Evolutionary conservation across 2,888 invertebrate species (phyloP), one percentile per base, ranked within the genome.

Genomic region (Andrena trimmerana): DNA sequence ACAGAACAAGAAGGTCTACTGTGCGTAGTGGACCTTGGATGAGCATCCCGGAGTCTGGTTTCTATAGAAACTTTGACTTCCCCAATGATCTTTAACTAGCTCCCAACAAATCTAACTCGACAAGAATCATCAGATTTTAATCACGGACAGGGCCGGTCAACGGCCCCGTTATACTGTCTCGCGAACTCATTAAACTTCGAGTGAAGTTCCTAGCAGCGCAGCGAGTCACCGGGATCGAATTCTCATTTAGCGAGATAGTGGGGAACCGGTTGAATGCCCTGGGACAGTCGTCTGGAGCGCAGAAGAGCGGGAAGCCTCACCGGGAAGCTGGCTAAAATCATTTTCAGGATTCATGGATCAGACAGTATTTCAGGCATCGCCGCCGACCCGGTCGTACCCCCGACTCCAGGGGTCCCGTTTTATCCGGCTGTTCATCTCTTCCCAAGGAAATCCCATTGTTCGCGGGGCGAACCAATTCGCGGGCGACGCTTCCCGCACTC

Each of bases 371-470:
- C 69, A 57, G 24, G 52, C 29, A 42, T 31, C 63, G 20, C 3
- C 31, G 42, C 8, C 20, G 54, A 69, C 79, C 72, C 60, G 36
- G 31, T 65, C n/a, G 24, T 1, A 54, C 1, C 5, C 1, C 5
- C 54, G 67, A 50, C 54, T 8, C 2, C n/a, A 57, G 29, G 20
- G 36, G 29, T 54, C 68, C 77, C 71, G 63, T 54, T 77, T 78
- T 66, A 80, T 83, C 68, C 54, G 52, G 74, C 72, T 71, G 76
- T 71, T 74, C 62, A 20, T 67, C 42, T 27, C 24, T 36, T 20
- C 10, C 31, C 33, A 31, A 54, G 27, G 71, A 59, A 68, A 79
- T 75, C 60, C 29, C 59, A 75, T 72, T 84, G 77, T 78, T 50
- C 59, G 66, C 27, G n/a, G 31, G 2, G 24, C 2, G 10, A 36